These are phyloP conservation scores for Chanos chanos DNA, from an alignment of 2,797 vertebrate genomes.

Conservation along the genomic window DNA sequence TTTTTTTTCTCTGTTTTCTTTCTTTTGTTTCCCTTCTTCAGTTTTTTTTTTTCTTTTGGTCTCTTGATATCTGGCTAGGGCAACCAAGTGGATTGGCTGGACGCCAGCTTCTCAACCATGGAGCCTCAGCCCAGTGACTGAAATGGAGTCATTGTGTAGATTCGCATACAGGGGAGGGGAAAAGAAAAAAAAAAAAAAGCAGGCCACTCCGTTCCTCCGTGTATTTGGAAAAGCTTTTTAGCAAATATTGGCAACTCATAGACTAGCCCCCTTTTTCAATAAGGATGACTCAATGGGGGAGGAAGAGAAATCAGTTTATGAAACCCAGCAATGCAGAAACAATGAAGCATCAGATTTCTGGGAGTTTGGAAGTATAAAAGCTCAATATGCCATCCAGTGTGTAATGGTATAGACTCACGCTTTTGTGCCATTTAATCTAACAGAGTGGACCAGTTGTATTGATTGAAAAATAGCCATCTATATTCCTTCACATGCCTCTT, in stretches of 20 bases:
- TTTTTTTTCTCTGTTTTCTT: conserved; percentile 26
- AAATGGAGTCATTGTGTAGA: conserved; percentile 47
- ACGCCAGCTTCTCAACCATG: conserved; percentile 33
- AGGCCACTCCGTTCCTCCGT: conserved; percentile 52
- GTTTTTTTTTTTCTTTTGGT: conserved; percentile 17
- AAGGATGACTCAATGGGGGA: conserved; percentile 37
- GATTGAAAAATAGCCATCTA: conserved; percentile 32
- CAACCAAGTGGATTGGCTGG: conserved; percentile 28
- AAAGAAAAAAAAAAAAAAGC: conserved; percentile 2
- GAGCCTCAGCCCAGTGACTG: conserved; percentile 33
- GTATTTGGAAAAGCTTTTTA: conserved; percentile 71
- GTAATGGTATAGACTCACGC: conserved; percentile 26
- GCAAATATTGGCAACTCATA: conserved; percentile 71
- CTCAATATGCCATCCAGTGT: conserved; percentile 29
- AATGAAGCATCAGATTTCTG: conserved; percentile 52
- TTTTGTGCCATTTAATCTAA: conserved; percentile 43
- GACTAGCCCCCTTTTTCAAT: conserved; percentile 65
- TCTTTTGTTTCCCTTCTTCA: background rate
- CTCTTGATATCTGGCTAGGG: conserved; percentile 33
- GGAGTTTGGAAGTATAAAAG: conserved; percentile 41
- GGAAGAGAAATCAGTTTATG: conserved; percentile 52
- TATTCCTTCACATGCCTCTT: conserved; percentile 23
- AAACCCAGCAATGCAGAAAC: conserved; percentile 60
- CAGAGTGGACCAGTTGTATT: conserved; percentile 37
- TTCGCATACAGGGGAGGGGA: conserved; percentile 34